A percentile compares a stretch with the other conserved stretches of the same genome.
Conservation (phyloP, 2,888 invertebrate species). For the Charanyca ferruginea region DNA sequence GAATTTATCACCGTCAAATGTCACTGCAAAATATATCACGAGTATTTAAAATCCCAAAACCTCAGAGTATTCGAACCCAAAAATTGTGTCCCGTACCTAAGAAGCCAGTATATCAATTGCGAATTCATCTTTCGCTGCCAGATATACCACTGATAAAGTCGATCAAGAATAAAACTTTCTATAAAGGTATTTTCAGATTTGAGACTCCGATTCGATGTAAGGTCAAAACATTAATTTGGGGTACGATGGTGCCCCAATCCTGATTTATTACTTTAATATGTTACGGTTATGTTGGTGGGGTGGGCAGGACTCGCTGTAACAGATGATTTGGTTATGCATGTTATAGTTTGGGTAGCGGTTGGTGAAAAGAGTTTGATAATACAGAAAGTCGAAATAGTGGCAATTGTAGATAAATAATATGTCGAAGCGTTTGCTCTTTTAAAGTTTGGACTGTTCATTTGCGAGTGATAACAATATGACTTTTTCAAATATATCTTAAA, state of each 20-base stretch:
- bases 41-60: constrained; percentile 45
- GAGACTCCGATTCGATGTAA: constrained; percentile 48
- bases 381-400: constrained; percentile 9
- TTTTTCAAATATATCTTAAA: too few relatives aligned
- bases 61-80: constrained; percentile 23
- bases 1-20: constrained; percentile 54
- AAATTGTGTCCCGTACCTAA: constrained; percentile 37
- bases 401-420: not conserved
- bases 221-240: constrained; percentile 67
- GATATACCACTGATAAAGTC: constrained; percentile 58
- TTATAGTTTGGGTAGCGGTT: constrained; percentile 34
- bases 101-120: constrained; percentile 58
- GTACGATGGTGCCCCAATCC: constrained; percentile 50
- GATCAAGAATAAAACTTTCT: constrained; percentile 52
- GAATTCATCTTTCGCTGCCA: constrained; percentile 48
- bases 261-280: constrained; percentile 66
- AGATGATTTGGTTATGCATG: constrained; percentile 59
- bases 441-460: too few relatives aligned
- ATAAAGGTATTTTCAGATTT: constrained; percentile 54
- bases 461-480: too few relatives aligned
- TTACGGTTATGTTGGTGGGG: constrained; percentile 57
- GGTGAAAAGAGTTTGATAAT: constrained; percentile 46
- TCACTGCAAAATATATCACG: constrained; percentile 33
- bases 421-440: not conserved
- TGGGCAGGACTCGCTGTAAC: constrained; percentile 51